phyloP scores from a whole-genome alignment of 2,888 invertebrate species.

The Dimorphilus gyrociliatus region DNA sequence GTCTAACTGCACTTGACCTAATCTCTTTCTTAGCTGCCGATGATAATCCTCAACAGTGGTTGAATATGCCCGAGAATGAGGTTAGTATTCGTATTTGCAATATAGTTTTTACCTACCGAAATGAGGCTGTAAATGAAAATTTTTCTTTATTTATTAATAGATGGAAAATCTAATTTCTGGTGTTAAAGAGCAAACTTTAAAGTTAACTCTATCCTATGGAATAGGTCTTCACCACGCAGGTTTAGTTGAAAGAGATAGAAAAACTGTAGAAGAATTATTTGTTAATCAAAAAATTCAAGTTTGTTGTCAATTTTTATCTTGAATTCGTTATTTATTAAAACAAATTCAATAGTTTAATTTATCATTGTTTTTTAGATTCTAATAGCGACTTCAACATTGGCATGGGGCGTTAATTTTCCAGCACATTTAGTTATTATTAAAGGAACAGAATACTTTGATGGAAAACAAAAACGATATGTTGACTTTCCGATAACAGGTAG shows the following conservation, averaged over 20 bases:
- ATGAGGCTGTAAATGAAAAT: too few relatives aligned
- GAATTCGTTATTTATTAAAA: not conserved
- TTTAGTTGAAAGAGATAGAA: constrained; percentile 74
- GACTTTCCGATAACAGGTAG: constrained; percentile 89
- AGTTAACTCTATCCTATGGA: constrained; percentile 82
- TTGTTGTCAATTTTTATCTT: not conserved
- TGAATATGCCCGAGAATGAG: constrained; percentile 66
- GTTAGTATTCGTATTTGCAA: too few relatives aligned
- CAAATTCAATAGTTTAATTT: not conserved
- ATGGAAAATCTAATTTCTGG: constrained; percentile 51
- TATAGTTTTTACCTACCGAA: too few relatives aligned
- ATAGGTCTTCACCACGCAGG: constrained; percentile 98
- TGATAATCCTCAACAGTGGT: constrained; percentile 82
- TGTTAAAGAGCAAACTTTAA: constrained; percentile 67
- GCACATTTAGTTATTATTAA: constrained; percentile 86
- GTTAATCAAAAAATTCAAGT: constrained; percentile 86
- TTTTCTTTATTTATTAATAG: too few relatives aligned
- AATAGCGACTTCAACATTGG: constrained; percentile 87
- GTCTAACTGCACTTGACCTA: constrained; percentile 84
- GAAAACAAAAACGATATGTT: constrained; percentile 83
- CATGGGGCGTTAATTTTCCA: constrained; percentile 99
- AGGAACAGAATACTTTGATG: constrained; percentile 96
- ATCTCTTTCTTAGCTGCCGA: constrained; percentile 62
- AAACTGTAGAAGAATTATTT: constrained; percentile 78
- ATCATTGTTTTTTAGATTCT: constrained; percentile 47